Evolutionary conservation across 2,113 vertebrate species (phyloP).

Genomic region (Cercopithecus mona): DNA sequence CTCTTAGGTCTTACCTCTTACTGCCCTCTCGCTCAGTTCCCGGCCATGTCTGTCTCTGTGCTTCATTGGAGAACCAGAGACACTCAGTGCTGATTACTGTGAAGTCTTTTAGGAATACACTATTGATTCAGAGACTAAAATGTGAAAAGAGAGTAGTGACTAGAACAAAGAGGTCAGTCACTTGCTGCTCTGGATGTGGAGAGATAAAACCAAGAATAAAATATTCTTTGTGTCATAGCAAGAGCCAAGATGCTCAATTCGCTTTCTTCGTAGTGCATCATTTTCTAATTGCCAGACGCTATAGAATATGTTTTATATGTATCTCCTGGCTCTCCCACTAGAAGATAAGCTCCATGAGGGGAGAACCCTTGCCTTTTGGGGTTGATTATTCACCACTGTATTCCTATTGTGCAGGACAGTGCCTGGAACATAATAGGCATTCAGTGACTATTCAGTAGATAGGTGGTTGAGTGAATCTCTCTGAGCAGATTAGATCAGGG

Average conservation of each 20-base stretch:
- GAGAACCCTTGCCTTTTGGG: background rate
- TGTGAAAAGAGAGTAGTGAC: background rate
- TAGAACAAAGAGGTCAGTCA: background rate
- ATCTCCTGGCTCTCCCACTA: background rate
- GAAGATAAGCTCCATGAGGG: background rate
- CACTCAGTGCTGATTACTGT: background rate
- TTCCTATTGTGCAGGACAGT: background rate
- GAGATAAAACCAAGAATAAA: background rate
- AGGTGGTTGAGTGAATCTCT: background rate
- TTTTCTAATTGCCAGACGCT: background rate
- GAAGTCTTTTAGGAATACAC: background rate
- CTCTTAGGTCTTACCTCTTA: background rate
- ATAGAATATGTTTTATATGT: background rate
- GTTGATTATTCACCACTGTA: background rate
- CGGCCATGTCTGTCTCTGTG: background rate
- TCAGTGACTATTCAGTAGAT: background rate
- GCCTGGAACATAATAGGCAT: background rate
- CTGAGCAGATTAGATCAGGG: background rate
- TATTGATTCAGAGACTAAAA: background rate
- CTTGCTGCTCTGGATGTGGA: background rate
- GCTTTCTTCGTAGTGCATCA: background rate
- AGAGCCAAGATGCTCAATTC: background rate
- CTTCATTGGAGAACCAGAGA: background rate
- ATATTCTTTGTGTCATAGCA: background rate
- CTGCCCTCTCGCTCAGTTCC: slow-evolving; percentile 42